Conservation (phyloP, 2,113 vertebrate genomes). For the Tachysurus vachellii region DNA sequence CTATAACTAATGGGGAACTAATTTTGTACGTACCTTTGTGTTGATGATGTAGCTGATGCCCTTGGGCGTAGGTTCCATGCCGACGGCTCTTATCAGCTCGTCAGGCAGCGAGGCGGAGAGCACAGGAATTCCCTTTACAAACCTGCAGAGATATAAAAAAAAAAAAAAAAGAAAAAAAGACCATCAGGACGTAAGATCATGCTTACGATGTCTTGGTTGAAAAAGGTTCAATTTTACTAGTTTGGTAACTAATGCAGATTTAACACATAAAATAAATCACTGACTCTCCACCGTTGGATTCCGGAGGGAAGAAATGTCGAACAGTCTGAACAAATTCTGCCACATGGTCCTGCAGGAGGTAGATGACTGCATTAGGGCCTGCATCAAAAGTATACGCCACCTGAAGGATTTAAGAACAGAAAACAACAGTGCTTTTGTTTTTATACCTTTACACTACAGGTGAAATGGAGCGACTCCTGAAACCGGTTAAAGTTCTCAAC, state of each 20-base stretch:
- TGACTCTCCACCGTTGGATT: constrained; percentile 80
- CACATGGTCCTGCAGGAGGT: constrained; percentile 76
- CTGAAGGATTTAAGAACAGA: constrained; percentile 61
- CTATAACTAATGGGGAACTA: too few relatives aligned
- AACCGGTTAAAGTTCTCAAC: neutral
- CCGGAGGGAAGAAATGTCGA: constrained; percentile 81
- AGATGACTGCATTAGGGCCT: constrained; percentile 91
- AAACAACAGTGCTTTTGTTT: neutral
- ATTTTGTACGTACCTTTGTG: constrained; percentile 74
- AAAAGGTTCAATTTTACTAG: neutral
- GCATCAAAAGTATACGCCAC: constrained; percentile 93
- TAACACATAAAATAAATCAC: constrained; percentile 54
- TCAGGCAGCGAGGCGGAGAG: constrained; percentile 59
- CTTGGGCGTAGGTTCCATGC: constrained; percentile 71
- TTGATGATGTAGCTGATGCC: constrained; percentile 83
- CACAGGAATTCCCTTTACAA: constrained; percentile 80
- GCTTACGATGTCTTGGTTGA: neutral
- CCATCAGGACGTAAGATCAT: neutral
- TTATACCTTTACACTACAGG: neutral
- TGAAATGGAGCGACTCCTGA: neutral
- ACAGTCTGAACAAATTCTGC: constrained; percentile 83
- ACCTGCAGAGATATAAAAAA: constrained; percentile 69
- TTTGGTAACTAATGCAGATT: neutral
- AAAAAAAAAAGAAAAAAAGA: neutral
- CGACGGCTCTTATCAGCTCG: constrained; percentile 70